Base-by-base conservation (phyloP, 2,797 vertebrate genomes). In the Microctenopoma steveboyesi region DNA sequence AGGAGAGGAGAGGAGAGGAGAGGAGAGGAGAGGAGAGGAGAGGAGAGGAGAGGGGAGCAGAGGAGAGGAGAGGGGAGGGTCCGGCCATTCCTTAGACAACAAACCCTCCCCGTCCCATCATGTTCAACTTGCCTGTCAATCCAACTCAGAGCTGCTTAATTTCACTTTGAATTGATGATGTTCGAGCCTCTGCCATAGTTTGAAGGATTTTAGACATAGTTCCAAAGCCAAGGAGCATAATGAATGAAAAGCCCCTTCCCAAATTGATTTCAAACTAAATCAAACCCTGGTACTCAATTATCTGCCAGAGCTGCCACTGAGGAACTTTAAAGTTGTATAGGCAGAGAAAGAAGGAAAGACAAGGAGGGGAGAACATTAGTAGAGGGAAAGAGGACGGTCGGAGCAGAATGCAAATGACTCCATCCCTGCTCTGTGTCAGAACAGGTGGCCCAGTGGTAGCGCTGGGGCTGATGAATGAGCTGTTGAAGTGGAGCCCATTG, bases 221-320 rank as follows among this genome's bases (percentile, higher is more conserved):
- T 82, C 86, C 87, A 85, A 90, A 92, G 91, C 89, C 87, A 90
- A 91, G 85, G 75, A 88, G 89, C 83, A 86, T 91, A 92, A 94
- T 93, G 91, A 93, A 92, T 92, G 89, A 92, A 92, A 93, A 93
- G 88, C 91, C 86, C 89, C 87, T 89, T 92, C 88, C 89, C 91
- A 92, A 92, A 94, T 93, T 93, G 90, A 93, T 93, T 93, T 93
- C 83, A 88, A 88, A 90, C 89, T 88, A 89, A 93, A 93, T 92
- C 92, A 92, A 92, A 92, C 82, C 88, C 85, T 69, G 68, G 78
- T 88, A 92, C 92, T 94, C 90, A 93, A 92, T 93, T 92, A 91
- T 92, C 86, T 88, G 85, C 83, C 86, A 85, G 82, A 78, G 83
- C 83, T 86, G 89, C 87, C 86, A 84, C 88, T 79, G 87, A 92